A percentile compares a stretch with the other conserved stretches of the same genome.
phyloP scores from a whole-genome alignment of 2,113 vertebrate species.

The Todiramphus chloris region DNA sequence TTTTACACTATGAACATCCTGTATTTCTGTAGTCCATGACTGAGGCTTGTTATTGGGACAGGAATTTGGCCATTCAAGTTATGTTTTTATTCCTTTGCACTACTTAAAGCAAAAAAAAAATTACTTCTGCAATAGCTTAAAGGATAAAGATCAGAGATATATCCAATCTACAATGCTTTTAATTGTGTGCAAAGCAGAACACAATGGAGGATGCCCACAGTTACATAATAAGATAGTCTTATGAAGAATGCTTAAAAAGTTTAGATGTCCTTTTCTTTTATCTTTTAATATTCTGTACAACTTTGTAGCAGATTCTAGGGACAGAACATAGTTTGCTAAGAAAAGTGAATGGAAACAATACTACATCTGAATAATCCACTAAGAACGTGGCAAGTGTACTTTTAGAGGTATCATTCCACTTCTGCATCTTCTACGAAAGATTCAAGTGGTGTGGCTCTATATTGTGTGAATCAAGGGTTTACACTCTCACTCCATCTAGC shows the following conservation, averaged over 20 bases:
- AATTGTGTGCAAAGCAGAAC: neutral
- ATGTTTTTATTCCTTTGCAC: neutral
- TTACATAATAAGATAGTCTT: neutral
- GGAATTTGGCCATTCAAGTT: neutral
- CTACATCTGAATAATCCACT: neutral
- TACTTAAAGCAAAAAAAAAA: neutral
- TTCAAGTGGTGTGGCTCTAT: neutral
- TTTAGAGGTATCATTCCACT: neutral
- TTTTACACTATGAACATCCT: neutral
- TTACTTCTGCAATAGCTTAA: neutral
- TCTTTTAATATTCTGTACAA: neutral
- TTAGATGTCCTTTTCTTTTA: neutral
- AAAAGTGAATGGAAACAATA: neutral
- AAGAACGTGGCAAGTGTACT: neutral
- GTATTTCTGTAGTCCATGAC: neutral
- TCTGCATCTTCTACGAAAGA: neutral
- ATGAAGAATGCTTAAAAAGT: neutral
- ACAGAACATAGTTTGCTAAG: neutral
- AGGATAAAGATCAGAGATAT: neutral
- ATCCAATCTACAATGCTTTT: neutral
- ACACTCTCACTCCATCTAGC: neutral
- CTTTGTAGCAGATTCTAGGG: neutral
- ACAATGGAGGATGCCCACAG: neutral
- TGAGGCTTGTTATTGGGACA: neutral
- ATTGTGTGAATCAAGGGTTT: neutral